A percentile compares a stretch with the other conserved stretches of the same genome.
Conservation (phyloP, 1,140 invertebrate species). For the Branchinecta lynchi region DNA sequence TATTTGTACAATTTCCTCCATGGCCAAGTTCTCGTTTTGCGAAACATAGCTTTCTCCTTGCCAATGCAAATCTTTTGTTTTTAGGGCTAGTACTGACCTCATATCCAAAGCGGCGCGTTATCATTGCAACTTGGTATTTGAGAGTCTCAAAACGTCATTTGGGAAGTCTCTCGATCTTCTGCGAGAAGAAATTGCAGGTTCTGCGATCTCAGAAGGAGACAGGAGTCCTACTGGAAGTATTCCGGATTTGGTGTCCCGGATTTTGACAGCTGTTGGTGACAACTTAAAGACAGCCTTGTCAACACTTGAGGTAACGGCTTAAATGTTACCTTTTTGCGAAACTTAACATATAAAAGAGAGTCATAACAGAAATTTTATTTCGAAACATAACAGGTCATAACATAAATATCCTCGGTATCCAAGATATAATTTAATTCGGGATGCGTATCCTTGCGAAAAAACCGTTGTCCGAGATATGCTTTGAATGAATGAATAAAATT, state of each 20-base stretch:
- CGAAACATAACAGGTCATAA: too few species aligned
- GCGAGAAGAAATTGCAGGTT: background rate
- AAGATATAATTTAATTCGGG: too few species aligned
- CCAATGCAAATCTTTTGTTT: background rate
- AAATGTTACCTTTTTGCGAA: too few species aligned
- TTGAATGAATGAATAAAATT: too few species aligned
- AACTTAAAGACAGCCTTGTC: background rate
- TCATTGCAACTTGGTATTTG: conserved; percentile 36
- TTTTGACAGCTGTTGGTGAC: background rate
- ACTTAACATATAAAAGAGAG: too few species aligned
- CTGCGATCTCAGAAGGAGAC: background rate
- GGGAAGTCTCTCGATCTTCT: conserved; percentile 23
- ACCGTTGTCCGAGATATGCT: too few species aligned
- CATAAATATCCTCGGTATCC: too few species aligned
- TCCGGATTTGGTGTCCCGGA: background rate
- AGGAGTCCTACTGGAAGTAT: background rate
- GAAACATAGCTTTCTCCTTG: too few species aligned
- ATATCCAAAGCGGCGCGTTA: conserved; percentile 46
- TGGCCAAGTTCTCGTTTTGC: too few species aligned
- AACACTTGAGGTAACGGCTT: background rate
- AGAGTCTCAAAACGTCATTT: conserved; percentile 24
- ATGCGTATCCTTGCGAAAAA: too few species aligned
- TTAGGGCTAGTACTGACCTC: conserved; percentile 43
- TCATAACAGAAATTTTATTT: too few species aligned
- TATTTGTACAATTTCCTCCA: too few species aligned